Base-by-base conservation (phyloP, 2,888 invertebrate genomes). In the Danaus chrysippus region DNA sequence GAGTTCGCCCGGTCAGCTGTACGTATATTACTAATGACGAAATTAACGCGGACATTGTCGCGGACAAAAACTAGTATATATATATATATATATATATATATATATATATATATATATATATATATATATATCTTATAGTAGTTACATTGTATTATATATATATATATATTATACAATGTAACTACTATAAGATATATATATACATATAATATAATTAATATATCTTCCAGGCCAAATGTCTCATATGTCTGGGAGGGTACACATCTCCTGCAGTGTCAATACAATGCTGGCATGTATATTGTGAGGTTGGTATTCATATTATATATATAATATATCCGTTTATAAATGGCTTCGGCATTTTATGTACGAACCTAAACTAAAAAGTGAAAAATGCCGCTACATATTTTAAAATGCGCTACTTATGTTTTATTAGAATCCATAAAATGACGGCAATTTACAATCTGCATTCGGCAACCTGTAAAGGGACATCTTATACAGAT, bases 271-370 rank as follows among this genome's bases (percentile, higher is more conserved):
- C 97, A 8, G 97, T 97, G 59, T 98, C 98, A 0, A 95, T 98
- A 65, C 97, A 97, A 77, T 98, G 98, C 83, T 98, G 98, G 98
- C 98, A 98, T 83, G 98, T 98, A 0, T 96, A 98, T 83, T 98
- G 98, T 77, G 97, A 98, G 90, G 91, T 91, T 15, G 66, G 59
- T 46, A 46, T 53, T 61, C 13, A 3, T 46, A 23, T 12, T 58
- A 11, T 11, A 23, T 10, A 42, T 54, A 42, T 42, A 42, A 42
- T 10, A 10, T 42, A 42, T 10, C 10, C 11, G 42, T 1, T 10
- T 42, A 42, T 42, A 10, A n/a, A n/a, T n/a, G n/a, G n/a, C n/a
- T n/a, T n/a, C n/a, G n/a, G n/a, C n/a, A n/a, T 42, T 42, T 10
- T 10, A 42, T 42, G 42, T 42, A 42, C 42, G 3, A 0, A n/a